Base-by-base conservation (phyloP, 2,888 invertebrate genomes). In the Tanytarsus gracilentus region DNA sequence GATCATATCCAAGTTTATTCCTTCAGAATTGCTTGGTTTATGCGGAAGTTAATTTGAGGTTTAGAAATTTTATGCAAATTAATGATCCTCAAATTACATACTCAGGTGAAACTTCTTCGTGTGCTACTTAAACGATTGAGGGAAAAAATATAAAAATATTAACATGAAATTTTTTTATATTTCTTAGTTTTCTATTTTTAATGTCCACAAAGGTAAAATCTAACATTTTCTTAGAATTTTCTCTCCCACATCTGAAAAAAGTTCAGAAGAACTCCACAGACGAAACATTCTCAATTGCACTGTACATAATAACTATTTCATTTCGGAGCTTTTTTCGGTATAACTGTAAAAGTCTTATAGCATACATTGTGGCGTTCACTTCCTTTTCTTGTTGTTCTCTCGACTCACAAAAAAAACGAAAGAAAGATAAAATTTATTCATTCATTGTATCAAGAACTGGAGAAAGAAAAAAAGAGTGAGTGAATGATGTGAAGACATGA, bases 401-500 rank as follows among this genome's bases (percentile, higher is more conserved):
- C 18, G 16, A 11, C 16, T n/a, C 16, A 18, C 23, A 44, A 40
- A 40, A n/a, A 40, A 40, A 16, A 21, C 18, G 21, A 11, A 30
- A 30, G 30, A 30, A 2, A 30, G 4, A 18, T 40, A 8, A n/a
- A n/a, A n/a, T n/a, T n/a, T n/a, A n/a, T n/a, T n/a, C n/a, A n/a
- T n/a, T n/a, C n/a, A n/a, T n/a, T 40, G 33, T 14, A 33, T 33
- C 11, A 33, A 33, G 33, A 33, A 9, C 33, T 33, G 14, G 3
- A 33, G 14, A 33, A 11, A 30, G n/a, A 30, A 30, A 3, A 30
- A 30, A 44, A 4, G 23, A 21, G 23, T 5, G 3, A 2, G n/a
- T 44, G 44, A 44, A 44, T 44, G 44, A 44, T 44, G 44, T 18
- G 44, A 44, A 44, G 36, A 36, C 36, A 36, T 36, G 18, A 18